phyloP scores from a whole-genome alignment of 2,113 vertebrate species.

The Mesocricetus auratus region DNA sequence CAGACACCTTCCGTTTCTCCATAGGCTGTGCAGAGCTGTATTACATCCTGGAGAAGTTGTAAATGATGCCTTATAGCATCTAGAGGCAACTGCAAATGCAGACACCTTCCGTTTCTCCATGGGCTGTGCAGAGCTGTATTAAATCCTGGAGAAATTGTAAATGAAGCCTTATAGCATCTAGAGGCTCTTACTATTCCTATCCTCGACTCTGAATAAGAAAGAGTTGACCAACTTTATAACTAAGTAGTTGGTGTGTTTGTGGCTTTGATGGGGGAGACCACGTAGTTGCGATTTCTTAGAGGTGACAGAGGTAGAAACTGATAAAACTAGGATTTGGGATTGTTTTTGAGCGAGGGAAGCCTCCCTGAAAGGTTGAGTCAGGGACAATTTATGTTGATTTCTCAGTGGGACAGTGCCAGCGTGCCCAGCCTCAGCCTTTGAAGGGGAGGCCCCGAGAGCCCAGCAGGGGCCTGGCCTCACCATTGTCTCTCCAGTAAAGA shows the following conservation, averaged over 20 bases:
- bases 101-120: neutral
- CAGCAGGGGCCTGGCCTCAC: neutral
- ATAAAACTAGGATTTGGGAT: slow-evolving; percentile 44
- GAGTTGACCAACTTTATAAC: slow-evolving; percentile 11
- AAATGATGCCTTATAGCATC: too few species aligned
- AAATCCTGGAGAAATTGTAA: slow-evolving; percentile 6
- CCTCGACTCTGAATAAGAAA: slow-evolving; percentile 46
- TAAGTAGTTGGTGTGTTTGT: slow-evolving; percentile 38
- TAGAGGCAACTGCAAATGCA: neutral
- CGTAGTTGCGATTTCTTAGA: slow-evolving; percentile 48
- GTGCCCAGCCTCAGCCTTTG: neutral
- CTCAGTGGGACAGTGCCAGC: neutral
- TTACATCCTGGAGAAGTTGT: too few species aligned
- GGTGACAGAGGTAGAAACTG: neutral
- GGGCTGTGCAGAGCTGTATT: neutral
- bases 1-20: neutral
- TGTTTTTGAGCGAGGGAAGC: slow-evolving; percentile 37
- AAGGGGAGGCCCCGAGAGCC: neutral
- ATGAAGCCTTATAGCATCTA: neutral
- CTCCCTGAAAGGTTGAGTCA: slow-evolving; percentile 22
- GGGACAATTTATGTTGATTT: slow-evolving; percentile 49
- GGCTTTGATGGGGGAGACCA: neutral
- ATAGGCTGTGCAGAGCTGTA: too few species aligned
- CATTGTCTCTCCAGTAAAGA: neutral
- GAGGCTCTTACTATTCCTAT: slow-evolving; percentile 18